Percentiles rank a stretch among this genome's conserved stretches.
Conservation (phyloP, 1,140 invertebrate species). For the Diploscapter pachys region DNA sequence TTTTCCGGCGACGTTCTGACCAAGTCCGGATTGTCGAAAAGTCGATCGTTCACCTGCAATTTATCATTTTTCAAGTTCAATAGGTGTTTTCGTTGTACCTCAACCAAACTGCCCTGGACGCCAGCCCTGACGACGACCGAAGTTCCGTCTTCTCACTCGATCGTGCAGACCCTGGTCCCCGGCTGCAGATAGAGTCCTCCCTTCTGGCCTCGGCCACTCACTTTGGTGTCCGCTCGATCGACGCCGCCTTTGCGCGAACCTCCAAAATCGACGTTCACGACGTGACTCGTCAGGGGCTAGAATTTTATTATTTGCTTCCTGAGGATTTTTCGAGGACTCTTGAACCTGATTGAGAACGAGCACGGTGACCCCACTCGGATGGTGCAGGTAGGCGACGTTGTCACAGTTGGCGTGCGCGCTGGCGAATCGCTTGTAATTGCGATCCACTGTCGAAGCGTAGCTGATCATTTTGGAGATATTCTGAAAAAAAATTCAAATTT, state of each 20-base stretch:
- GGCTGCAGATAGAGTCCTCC: conserved; percentile 24
- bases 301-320: neutral
- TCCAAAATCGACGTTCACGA: conserved; percentile 28
- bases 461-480: too few species aligned
- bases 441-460: conserved; percentile 32
- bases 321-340: neutral
- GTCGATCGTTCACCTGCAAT: neutral
- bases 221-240: conserved; percentile 32
- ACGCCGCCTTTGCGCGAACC: conserved; percentile 32
- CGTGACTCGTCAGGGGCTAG: conserved; percentile 21
- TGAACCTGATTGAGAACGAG: conserved; percentile 23
- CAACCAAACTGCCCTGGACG: conserved; percentile 30
- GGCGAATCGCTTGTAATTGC: conserved; percentile 25
- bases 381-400: conserved; percentile 34
- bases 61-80: neutral
- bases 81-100: conserved; percentile 10
- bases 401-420: conserved; percentile 1
- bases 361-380: conserved; percentile 41
- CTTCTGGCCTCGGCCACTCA: conserved; percentile 34
- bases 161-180: conserved; percentile 35
- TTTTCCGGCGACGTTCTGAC: conserved; percentile 22
- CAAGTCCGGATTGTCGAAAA: conserved; percentile 1
- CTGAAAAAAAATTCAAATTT: too few species aligned
- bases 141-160: conserved; percentile 29
- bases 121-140: conserved; percentile 30